phyloP scores from a whole-genome alignment of 2,888 invertebrate species.

The Orthosia cruda region DNA sequence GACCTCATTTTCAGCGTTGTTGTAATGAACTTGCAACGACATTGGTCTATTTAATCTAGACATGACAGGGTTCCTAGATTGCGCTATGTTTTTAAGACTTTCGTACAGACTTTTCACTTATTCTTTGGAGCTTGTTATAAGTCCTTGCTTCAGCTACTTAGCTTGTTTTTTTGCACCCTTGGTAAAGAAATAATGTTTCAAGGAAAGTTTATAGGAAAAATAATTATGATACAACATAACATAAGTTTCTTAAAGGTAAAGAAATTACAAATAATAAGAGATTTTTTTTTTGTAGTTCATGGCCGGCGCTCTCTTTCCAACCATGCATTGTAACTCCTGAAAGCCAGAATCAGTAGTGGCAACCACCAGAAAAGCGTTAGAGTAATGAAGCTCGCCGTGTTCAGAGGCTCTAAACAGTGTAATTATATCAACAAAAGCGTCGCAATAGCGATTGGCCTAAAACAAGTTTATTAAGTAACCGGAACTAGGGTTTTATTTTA shows the following conservation, averaged over 20 bases:
- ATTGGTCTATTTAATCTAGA: slow-evolving; percentile 75
- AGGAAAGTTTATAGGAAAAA: background rate
- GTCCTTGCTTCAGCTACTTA: background rate
- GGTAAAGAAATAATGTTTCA: background rate
- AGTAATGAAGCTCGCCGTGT: no score
- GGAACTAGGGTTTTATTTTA: no score
- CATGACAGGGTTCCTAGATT: slow-evolving; percentile 69
- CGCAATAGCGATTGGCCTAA: no score
- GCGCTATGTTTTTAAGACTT: slow-evolving; percentile 58
- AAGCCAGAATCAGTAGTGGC: no score
- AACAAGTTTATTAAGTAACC: no score
- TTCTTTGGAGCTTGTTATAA: slow-evolving; percentile 11
- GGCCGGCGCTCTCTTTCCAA: no score
- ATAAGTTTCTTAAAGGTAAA: no score
- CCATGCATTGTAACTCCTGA: no score
- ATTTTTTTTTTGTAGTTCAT: no score
- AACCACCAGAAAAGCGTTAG: no score
- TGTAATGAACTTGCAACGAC: slow-evolving; percentile 78
- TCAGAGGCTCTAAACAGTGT: no score
- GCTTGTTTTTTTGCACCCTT: background rate
- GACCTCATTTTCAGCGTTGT: slow-evolving; percentile 67
- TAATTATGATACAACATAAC: background rate
- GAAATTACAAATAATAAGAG: background rate
- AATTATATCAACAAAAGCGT: no score
- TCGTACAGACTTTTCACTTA: slow-evolving; percentile 31